A percentile compares a stretch with the other conserved stretches of the same genome.
Conservation (phyloP, 2,113 vertebrate genomes). For the Marcusenius ussheri region DNA sequence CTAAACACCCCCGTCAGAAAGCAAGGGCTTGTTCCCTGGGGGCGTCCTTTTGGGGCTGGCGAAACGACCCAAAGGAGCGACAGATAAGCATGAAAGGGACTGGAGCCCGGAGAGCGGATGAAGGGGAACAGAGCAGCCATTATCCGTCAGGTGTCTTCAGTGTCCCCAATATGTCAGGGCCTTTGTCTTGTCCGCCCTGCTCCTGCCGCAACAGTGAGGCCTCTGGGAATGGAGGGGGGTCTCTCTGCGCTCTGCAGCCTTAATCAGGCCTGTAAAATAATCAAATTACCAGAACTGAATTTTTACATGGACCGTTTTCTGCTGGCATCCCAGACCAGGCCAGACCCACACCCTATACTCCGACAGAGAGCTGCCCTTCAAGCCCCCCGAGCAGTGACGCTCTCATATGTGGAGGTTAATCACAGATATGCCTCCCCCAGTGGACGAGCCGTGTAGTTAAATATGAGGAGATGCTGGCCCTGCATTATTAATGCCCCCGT, state of each 20-base stretch:
- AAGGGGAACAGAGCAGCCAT: slow-evolving; percentile 16
- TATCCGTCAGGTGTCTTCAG: slow-evolving; percentile 19
- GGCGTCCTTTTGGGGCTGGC: not conserved
- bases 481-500: not conserved
- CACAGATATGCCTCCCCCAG: not conserved
- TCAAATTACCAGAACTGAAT: not conserved
- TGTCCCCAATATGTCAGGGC: not conserved
- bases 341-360: not conserved
- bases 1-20: slow-evolving; percentile 29
- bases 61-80: slow-evolving; percentile 23
- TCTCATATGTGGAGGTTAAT: not conserved
- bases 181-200: not conserved
- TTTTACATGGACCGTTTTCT: not conserved
- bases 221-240: not conserved
- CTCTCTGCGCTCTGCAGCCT: too few species aligned
- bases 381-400: not conserved
- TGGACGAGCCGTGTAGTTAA: not conserved
- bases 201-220: not conserved
- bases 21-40: slow-evolving; percentile 27
- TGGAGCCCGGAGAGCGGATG: not conserved
- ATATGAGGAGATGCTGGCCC: not conserved
- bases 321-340: not conserved
- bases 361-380: not conserved
- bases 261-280: not conserved
- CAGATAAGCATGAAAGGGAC: slow-evolving; percentile 26